Evolutionary conservation across 2,888 invertebrate genomes (phyloP), one percentile per base, ranked within the genome.

Genomic region (Nephrotoma guestfalica): DNA sequence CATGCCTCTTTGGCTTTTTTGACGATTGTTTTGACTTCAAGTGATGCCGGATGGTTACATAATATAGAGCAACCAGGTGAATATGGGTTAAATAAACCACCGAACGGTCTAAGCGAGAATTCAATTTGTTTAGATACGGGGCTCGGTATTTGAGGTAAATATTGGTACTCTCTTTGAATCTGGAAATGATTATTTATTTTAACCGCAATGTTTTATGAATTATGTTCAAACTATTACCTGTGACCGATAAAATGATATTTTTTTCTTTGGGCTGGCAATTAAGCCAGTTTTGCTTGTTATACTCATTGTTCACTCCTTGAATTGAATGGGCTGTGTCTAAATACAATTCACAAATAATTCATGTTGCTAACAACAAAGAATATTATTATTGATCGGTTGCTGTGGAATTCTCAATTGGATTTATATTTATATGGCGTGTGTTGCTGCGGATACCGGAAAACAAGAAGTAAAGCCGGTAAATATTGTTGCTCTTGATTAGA

Each of bases 41-140:
- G 93, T 87, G 96, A 96, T 0, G 96, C 95, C 0, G 97, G 97
- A 91, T 97, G 97, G 90, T 97, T 97, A 91, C 97, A 97, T 7
- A 97, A 92, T 6, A 97, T 94, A 0, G 97, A 97, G 90, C 97
- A 97, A 6, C 94, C 94, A 88, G 94, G 93, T 0, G 96, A 94
- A 91, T 95, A 97, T 0, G 97, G 97, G 91, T 97, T 97, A 91
- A 94, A 96, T 0, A 97, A 92, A 0, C 95, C 96, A 2, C 96
- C 96, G 89, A 95, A 96, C 0, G 96, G 96, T 86, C 96, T 94
- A 83, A 96, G 91, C 87, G 94, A 93, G 87, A 95, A 95, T 4
- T 96, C 95, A 1, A 96, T 96, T 1, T 95, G 95, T 42, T 92
- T 92, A 13, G 94, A 93, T 9, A 94, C 93, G 89, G 94, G 94